Evolutionary conservation across 2,888 invertebrate species (phyloP), one percentile per base, ranked within the genome.

Genomic region (Papilio demoleus): DNA sequence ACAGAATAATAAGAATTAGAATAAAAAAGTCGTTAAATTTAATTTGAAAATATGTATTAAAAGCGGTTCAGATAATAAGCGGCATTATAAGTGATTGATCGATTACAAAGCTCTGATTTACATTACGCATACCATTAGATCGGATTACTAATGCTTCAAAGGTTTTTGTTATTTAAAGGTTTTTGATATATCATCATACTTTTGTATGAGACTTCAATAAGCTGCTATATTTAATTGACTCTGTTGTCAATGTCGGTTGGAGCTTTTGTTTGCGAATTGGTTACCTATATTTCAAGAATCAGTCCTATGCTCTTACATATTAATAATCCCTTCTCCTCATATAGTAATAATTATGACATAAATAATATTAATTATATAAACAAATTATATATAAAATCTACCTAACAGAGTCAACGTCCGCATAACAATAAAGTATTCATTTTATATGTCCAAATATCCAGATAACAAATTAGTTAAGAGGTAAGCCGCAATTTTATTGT

Each of bases 31-130:
- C 58, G 59, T 65, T 65, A 65, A 65, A 45, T n/a, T 58, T 14
- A 58, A 65, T 65, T 59, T 65, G 31, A n/a, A n/a, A 40, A 58
- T 40, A 9, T 53, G 22, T 58, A 40, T 19, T 31, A n/a, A 56
- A 56, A 65, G 14, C 19, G 42, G 31, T 65, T 65, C 58, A 42
- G 12, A 19, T 56, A 65, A 65, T 56, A 19, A 65, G 5, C 38
- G 59, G 38, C 38, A 59, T 31, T 34, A 27, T 19, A 62, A 34
- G 34, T 62, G 62, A 62, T 62, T 62, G 62, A 62, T 62, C n/a
- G 45, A 47, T 47, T 47, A 62, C 62, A 6, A 5, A 1, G 31
- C 47, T 47, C 22, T 47, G 27, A 4, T 62, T n/a, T 58, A 17
- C 12, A 36, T 17, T 36, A 27, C 22, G 24, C 27, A 40, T 42